phyloP scores from a whole-genome alignment of 2,797 vertebrate genomes.

The Acanthornis magna region DNA sequence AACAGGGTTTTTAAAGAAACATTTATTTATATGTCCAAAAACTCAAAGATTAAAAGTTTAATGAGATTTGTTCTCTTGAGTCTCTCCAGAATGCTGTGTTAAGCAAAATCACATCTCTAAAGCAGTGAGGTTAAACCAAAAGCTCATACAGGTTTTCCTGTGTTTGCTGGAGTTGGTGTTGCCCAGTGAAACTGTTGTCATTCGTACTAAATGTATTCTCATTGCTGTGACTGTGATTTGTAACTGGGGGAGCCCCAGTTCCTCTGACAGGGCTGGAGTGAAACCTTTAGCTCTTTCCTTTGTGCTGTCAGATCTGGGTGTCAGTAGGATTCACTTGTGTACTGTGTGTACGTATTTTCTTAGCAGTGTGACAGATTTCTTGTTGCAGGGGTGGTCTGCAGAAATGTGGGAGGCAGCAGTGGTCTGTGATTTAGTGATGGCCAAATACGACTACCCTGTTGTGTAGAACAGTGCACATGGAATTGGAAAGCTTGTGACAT shows the following conservation, averaged over 20 bases:
- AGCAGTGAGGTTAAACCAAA: background rate
- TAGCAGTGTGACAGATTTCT: background rate
- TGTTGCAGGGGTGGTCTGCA: background rate
- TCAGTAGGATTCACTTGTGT: background rate
- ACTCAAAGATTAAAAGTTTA: background rate
- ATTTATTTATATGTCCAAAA: background rate
- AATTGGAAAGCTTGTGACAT: background rate
- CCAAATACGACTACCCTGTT: background rate
- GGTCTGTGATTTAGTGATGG: background rate
- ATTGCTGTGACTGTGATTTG: background rate
- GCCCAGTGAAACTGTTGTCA: background rate
- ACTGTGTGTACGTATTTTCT: accelerated
- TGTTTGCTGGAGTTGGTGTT: background rate
- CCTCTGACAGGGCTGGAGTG: background rate
- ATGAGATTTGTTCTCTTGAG: background rate
- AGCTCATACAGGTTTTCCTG: background rate
- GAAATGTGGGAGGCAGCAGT: background rate
- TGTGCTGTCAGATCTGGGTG: background rate
- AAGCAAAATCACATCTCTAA: background rate
- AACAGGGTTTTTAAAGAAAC: background rate
- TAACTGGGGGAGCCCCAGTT: background rate
- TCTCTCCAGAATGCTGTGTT: background rate
- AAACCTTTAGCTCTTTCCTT: background rate
- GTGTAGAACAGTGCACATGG: accelerated
- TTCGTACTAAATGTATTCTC: background rate